Evolutionary conservation across 2,888 invertebrate genomes (phyloP).

Genomic region (Drosophila melanosoma): DNA sequence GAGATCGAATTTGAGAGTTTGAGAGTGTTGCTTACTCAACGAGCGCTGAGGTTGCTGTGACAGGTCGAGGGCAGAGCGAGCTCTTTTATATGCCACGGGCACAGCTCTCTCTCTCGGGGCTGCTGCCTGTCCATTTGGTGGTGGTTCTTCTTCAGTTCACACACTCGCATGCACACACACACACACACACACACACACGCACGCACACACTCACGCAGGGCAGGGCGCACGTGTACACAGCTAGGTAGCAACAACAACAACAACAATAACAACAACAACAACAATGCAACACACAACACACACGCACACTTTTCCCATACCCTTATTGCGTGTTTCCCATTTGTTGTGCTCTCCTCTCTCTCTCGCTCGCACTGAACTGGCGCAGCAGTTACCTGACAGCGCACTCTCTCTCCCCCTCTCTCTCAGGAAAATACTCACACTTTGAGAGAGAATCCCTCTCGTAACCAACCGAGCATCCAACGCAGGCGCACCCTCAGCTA

Average conservation of each 20-base stretch:
- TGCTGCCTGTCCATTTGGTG: slow-evolving; percentile 60
- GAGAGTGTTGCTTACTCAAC: slow-evolving; percentile 75
- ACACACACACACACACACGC: slow-evolving; percentile 35
- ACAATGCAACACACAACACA: slow-evolving; percentile 22
- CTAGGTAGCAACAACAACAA: slow-evolving; percentile 63
- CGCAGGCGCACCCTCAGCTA: slow-evolving; percentile 71
- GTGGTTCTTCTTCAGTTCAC: slow-evolving; percentile 73
- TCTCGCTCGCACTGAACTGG: slow-evolving; percentile 51
- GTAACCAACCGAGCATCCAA: slow-evolving; percentile 34
- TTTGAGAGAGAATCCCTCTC: slow-evolving; percentile 12
- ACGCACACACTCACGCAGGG: slow-evolving; percentile 38
- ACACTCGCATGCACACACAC: slow-evolving; percentile 41
- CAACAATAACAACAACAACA: slow-evolving; percentile 44
- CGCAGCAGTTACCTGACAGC: slow-evolving; percentile 43
- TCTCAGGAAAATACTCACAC: slow-evolving; percentile 40
- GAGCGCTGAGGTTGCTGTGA: slow-evolving; percentile 82
- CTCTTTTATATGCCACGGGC: slow-evolving; percentile 77
- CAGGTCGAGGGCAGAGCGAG: slow-evolving; percentile 79
- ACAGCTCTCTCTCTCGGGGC: slow-evolving; percentile 38
- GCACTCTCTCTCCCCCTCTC: slow-evolving; percentile 41
- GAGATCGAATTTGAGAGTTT: slow-evolving; percentile 33
- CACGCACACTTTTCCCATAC: slow-evolving; percentile 65
- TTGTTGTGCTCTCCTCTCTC: slow-evolving; percentile 35
- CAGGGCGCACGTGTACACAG: slow-evolving; percentile 58
- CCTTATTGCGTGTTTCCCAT: slow-evolving; percentile 78